Evolutionary conservation across 1,140 invertebrate genomes (phyloP).

Genomic region (Bemisia tabaci): DNA sequence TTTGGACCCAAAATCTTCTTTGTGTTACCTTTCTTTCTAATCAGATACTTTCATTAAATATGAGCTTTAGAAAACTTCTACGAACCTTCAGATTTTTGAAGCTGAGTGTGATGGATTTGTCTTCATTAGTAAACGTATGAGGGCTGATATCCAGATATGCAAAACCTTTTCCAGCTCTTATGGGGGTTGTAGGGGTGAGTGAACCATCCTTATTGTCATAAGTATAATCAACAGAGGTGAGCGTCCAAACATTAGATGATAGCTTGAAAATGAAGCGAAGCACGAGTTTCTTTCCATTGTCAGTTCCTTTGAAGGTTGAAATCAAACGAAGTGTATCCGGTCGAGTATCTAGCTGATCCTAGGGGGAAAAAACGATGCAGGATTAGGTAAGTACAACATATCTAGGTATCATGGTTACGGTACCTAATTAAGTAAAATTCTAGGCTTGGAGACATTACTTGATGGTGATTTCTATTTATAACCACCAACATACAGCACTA

Average conservation of each 20-base stretch:
- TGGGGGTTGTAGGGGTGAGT: neutral
- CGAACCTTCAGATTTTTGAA: neutral
- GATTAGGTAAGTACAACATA: too few relatives aligned
- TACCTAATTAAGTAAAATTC: too few relatives aligned
- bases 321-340: neutral
- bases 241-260: neutral
- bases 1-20: too few relatives aligned
- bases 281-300: neutral
- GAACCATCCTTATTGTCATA: neutral
- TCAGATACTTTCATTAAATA: too few relatives aligned
- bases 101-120: neutral
- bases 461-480: too few relatives aligned
- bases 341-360: neutral
- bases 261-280: neutral
- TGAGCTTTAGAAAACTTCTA: too few relatives aligned
- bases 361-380: too few relatives aligned
- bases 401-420: too few relatives aligned
- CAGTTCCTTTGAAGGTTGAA: neutral
- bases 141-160: neutral
- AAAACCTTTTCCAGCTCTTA: neutral
- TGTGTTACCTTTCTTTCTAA: too few relatives aligned
- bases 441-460: too few relatives aligned
- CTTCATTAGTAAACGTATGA: neutral
- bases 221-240: neutral
- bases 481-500: too few relatives aligned